Evolutionary conservation across 2,113 vertebrate genomes (phyloP).

Genomic region (Leucopternis melanops): DNA sequence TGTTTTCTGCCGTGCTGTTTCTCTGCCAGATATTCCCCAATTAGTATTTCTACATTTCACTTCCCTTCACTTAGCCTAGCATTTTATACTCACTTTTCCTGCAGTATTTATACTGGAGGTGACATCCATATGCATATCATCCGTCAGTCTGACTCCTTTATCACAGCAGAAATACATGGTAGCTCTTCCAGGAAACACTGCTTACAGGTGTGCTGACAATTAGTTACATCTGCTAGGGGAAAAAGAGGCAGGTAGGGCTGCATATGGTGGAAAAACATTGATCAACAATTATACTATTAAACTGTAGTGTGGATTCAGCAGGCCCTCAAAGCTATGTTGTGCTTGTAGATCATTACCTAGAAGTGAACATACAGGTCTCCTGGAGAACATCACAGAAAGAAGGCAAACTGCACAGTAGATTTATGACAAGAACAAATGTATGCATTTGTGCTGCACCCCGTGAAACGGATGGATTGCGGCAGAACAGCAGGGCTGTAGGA

Average conservation of each 20-base stretch:
- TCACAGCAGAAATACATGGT: neutral
- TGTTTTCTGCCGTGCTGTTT: neutral
- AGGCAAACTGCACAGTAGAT: neutral
- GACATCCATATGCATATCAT: neutral
- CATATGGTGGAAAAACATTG: neutral
- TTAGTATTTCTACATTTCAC: neutral
- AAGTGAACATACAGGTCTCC: neutral
- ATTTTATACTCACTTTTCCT: neutral
- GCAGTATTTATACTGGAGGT: neutral
- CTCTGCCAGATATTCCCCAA: neutral
- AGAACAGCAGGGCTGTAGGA: neutral
- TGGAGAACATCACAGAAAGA: neutral
- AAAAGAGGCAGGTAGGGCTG: neutral
- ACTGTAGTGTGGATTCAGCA: neutral
- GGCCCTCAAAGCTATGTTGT: neutral
- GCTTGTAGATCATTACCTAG: neutral
- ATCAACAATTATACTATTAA: constrained; percentile 12
- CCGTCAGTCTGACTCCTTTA: neutral
- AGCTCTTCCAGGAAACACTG: neutral
- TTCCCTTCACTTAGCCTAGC: neutral
- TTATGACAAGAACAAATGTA: constrained; percentile 33
- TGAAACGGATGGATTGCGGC: neutral
- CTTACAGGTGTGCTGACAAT: neutral
- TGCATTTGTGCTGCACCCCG: neutral
- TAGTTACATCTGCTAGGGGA: neutral